Evolutionary conservation across 2,797 vertebrate species (phyloP).

Genomic region (Pangasius krempfi): DNA sequence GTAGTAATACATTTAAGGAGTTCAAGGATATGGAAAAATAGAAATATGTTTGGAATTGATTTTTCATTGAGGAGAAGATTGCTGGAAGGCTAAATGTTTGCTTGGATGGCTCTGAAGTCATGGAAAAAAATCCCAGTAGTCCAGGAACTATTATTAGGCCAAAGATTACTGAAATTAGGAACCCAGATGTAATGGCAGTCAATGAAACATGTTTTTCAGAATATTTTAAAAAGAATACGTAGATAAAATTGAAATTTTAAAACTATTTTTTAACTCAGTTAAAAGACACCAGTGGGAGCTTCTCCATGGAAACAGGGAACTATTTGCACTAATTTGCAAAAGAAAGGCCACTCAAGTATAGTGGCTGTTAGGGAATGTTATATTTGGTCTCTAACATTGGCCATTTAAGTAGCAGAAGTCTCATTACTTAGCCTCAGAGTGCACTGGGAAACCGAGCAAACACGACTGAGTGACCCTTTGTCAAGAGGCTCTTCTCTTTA

Average conservation of each 20-base stretch:
- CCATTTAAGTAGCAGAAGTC: slow-evolving; percentile 93
- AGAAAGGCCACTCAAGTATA: slow-evolving; percentile 84
- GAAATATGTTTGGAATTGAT: background rate
- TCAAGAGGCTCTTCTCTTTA: slow-evolving; percentile 81
- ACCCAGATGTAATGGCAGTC: background rate
- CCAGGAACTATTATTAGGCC: background rate
- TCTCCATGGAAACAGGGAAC: slow-evolving; percentile 75
- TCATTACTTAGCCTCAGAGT: slow-evolving; percentile 87
- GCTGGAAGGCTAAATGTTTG: background rate
- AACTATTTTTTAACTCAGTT: slow-evolving; percentile 25
- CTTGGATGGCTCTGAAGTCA: background rate
- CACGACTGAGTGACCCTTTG: slow-evolving; percentile 83
- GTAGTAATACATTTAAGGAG: background rate
- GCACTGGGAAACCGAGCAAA: slow-evolving; percentile 89
- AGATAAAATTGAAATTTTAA: background rate
- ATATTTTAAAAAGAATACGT: background rate
- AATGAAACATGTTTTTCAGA: background rate
- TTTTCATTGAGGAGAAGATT: background rate
- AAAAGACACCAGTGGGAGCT: slow-evolving; percentile 60
- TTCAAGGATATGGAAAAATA: background rate
- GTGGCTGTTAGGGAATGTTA: slow-evolving; percentile 90
- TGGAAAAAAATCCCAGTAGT: background rate
- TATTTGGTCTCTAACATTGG: slow-evolving; percentile 79
- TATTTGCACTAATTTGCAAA: slow-evolving; percentile 86
- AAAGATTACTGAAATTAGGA: background rate